Conservation (phyloP, 2,888 invertebrate genomes). For the Drosophila tripunctata region DNA sequence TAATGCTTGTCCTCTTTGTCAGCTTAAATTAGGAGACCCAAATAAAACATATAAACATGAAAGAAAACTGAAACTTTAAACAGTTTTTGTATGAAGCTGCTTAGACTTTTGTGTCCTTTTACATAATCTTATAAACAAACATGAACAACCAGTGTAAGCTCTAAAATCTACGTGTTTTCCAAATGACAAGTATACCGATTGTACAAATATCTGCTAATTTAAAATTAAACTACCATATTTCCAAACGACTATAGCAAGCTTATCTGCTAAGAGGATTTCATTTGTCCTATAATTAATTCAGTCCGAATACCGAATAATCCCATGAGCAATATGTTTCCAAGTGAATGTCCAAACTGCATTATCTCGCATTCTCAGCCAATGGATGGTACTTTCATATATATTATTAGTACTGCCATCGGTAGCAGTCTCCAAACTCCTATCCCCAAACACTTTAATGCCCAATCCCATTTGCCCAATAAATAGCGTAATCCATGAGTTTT, state of each 20-base stretch:
- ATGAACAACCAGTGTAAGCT: background rate
- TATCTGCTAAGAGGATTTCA: background rate
- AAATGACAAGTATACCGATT: background rate
- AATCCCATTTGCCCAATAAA: slow-evolving; percentile 25
- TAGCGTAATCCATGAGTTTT: slow-evolving; percentile 45
- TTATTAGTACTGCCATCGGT: slow-evolving; percentile 11
- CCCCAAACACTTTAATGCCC: background rate
- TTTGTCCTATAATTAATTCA: slow-evolving; percentile 14
- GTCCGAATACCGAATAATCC: slow-evolving; percentile 16
- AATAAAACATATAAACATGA: background rate
- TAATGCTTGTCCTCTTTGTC: background rate
- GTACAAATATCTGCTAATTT: background rate
- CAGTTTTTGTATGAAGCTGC: background rate
- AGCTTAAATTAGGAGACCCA: background rate
- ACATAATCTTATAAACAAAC: background rate
- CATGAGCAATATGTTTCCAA: slow-evolving; percentile 38
- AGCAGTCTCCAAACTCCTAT: background rate
- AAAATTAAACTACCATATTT: too few species aligned
- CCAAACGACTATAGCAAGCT: background rate
- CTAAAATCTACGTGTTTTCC: background rate
- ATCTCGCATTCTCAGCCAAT: slow-evolving; percentile 14
- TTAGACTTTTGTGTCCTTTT: background rate
- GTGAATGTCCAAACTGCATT: slow-evolving; percentile 29
- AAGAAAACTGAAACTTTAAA: slow-evolving; percentile 1
- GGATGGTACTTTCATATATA: slow-evolving; percentile 3